phyloP scores from a whole-genome alignment of 2,113 vertebrate species.

The Brienomyrus longianalis region DNA sequence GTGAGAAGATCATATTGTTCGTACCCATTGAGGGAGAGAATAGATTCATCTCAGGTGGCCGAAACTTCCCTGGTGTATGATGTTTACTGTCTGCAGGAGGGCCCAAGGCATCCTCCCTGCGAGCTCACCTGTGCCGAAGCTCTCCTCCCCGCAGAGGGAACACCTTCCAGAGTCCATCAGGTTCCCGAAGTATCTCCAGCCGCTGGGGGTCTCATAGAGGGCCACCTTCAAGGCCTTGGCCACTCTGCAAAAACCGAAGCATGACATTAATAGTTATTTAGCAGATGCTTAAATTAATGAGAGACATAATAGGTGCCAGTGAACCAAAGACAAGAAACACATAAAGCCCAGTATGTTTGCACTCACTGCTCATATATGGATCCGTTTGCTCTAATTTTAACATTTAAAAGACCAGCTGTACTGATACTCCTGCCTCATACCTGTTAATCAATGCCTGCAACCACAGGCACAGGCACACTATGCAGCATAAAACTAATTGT shows the following conservation, averaged over 20 bases:
- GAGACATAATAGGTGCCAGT: not conserved
- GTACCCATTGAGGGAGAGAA: not conserved
- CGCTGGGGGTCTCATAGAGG: constrained; percentile 91
- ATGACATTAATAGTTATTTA: not conserved
- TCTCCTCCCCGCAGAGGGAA: constrained; percentile 95
- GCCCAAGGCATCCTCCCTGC: not conserved
- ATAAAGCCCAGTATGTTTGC: not conserved
- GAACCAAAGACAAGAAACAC: not conserved
- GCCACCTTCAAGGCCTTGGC: constrained; percentile 92
- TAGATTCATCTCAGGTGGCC: not conserved
- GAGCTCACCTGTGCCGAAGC: constrained; percentile 87
- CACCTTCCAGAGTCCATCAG: constrained; percentile 96
- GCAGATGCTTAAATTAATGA: not conserved
- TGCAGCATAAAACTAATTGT: not conserved
- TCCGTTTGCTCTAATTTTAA: not conserved
- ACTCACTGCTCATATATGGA: not conserved
- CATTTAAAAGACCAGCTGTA: not conserved
- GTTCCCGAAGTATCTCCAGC: constrained; percentile 95
- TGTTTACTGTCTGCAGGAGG: not conserved
- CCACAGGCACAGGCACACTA: not conserved
- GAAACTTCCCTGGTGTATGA: not conserved
- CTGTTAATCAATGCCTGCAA: not conserved
- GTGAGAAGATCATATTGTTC: not conserved
- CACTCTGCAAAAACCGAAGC: constrained; percentile 67
- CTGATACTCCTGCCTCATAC: not conserved